Percentiles rank a stretch among this genome's conserved stretches.
phyloP scores from a whole-genome alignment of 2,888 invertebrate genomes.

The Thymelicus lineola region DNA sequence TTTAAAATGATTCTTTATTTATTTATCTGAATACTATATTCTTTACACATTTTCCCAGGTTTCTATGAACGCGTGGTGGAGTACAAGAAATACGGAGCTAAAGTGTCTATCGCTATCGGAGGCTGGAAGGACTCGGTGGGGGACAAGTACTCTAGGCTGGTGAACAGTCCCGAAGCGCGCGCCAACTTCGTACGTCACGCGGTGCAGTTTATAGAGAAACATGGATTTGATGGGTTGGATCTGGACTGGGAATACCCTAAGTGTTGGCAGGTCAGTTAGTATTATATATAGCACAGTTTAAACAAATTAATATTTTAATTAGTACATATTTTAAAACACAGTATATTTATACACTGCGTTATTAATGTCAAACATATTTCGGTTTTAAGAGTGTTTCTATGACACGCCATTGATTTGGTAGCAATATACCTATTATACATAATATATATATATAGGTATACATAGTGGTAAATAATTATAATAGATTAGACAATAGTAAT shows the following conservation, averaged over 20 bases:
- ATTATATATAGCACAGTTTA: background rate
- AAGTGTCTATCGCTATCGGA: slow-evolving; percentile 95
- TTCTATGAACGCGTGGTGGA: slow-evolving; percentile 94
- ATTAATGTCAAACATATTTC: too few species aligned
- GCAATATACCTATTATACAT: too few species aligned
- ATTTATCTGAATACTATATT: background rate
- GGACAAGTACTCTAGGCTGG: slow-evolving; percentile 94
- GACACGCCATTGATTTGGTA: too few species aligned
- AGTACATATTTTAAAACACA: too few species aligned
- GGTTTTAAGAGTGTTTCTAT: too few species aligned
- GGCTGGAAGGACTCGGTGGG: slow-evolving; percentile 98
- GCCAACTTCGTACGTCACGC: slow-evolving; percentile 90
- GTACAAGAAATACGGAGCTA: slow-evolving; percentile 91
- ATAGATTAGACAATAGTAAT: too few species aligned
- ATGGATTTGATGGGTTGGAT: slow-evolving; percentile 96
- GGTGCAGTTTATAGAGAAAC: slow-evolving; percentile 90
- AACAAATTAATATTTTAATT: too few species aligned
- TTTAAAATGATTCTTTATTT: too few species aligned
- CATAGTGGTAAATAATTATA: too few species aligned
- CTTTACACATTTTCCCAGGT: slow-evolving; percentile 68
- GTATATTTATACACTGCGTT: too few species aligned
- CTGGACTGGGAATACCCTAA: slow-evolving; percentile 98
- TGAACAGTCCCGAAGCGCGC: slow-evolving; percentile 90
- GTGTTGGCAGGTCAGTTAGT: slow-evolving; percentile 89
- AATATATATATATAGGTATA: too few species aligned